phyloP scores from a whole-genome alignment of 1,140 invertebrate species.

The Lepidurus packardi region DNA sequence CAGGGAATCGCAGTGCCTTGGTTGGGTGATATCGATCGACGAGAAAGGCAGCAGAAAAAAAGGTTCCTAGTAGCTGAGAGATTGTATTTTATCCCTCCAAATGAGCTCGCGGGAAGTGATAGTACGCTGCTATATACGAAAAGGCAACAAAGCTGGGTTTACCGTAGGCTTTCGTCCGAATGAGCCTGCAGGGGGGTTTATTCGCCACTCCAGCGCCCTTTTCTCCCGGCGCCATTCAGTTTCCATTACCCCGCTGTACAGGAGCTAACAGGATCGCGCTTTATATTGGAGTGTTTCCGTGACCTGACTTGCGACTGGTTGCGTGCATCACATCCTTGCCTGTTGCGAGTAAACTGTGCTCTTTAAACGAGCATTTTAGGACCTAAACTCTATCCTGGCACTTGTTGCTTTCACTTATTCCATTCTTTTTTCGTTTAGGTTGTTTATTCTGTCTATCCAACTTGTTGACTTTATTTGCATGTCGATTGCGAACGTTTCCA shows the following conservation, averaged over 20 bases:
- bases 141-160: neutral
- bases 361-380: too few species aligned
- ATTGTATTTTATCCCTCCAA: constrained; percentile 10
- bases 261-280: neutral
- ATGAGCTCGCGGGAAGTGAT: constrained; percentile 17
- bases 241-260: neutral
- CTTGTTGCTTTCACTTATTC: neutral
- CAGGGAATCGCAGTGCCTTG: neutral
- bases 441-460: neutral
- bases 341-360: too few species aligned
- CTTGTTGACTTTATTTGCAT: neutral
- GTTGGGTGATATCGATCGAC: constrained; percentile 14
- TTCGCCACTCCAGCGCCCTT: neutral
- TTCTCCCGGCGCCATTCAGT: neutral
- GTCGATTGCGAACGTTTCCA: too few species aligned
- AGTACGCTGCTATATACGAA: neutral
- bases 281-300: neutral
- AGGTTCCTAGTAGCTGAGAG: neutral
- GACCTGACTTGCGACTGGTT: neutral
- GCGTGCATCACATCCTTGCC: too few species aligned
- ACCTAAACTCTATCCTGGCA: neutral
- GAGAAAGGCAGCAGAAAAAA: neutral
- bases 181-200: neutral
- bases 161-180: neutral
- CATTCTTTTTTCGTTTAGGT: neutral